phyloP scores from a whole-genome alignment of 2,797 vertebrate species.

The Ctenopoma multispine region DNA sequence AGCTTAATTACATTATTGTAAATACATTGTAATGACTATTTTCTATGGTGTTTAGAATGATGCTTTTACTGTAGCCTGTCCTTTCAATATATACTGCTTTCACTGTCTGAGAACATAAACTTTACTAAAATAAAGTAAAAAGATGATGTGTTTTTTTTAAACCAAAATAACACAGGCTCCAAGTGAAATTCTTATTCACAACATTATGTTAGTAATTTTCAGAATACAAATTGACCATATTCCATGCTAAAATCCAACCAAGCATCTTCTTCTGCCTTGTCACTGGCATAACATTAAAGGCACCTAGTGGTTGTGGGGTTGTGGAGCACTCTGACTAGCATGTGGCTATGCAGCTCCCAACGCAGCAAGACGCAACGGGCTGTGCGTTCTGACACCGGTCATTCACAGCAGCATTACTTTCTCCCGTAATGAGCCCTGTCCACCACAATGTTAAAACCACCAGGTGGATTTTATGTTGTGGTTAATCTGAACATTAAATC shows the following conservation, averaged over 20 bases:
- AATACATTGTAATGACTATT: neutral
- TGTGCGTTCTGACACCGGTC: no score
- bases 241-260: neutral
- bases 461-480: no score
- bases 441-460: no score
- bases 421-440: no score
- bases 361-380: no score
- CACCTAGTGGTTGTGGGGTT: no score
- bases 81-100: slow-evolving; percentile 10
- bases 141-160: neutral
- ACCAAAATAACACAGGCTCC: neutral
- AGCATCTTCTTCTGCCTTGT: no score
- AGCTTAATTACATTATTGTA: neutral
- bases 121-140: slow-evolving; percentile 4
- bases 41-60: slow-evolving; percentile 5
- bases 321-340: no score
- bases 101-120: neutral
- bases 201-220: neutral
- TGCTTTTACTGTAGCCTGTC: slow-evolving; percentile 3
- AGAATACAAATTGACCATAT: neutral
- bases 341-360: no score
- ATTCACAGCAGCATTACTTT: no score
- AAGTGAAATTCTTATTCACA: neutral
- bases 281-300: no score
- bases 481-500: neutral